Conservation (phyloP, 92 coral and sea anemone genomes). For the Zoanthus gigantus region DNA sequence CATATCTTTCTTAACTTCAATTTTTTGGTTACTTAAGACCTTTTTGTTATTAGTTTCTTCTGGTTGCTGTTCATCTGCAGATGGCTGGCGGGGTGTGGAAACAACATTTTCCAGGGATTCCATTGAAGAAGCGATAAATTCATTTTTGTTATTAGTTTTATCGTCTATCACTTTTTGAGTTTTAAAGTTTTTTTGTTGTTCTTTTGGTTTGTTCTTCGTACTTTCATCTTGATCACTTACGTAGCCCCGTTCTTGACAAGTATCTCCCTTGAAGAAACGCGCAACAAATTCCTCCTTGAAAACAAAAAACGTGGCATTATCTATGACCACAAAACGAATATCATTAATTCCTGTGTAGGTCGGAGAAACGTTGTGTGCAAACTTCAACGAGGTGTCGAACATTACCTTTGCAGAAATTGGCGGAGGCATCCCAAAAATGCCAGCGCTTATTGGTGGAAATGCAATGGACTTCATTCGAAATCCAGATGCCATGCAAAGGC, state of each 20-base stretch:
- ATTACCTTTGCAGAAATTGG: slow-evolving; percentile 40
- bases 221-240: background rate
- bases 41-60: too few relatives aligned
- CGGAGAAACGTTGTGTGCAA: slow-evolving; percentile 22
- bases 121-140: background rate
- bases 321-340: slow-evolving; percentile 41
- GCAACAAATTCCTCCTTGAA: slow-evolving; percentile 29
- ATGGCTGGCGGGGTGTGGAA: background rate
- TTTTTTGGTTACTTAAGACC: background rate
- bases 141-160: background rate
- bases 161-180: background rate
- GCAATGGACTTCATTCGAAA: slow-evolving; percentile 41
- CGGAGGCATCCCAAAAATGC: slow-evolving; percentile 47
- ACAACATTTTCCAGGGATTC: background rate
- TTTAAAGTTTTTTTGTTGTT: background rate
- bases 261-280: background rate
- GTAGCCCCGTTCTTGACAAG: background rate
- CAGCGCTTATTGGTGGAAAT: slow-evolving; percentile 51
- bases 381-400: slow-evolving; percentile 25
- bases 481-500: slow-evolving; percentile 46
- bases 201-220: too few relatives aligned
- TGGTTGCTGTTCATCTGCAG: background rate
- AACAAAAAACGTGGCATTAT: slow-evolving; percentile 14
- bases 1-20: background rate
- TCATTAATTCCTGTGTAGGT: slow-evolving; percentile 24